phyloP scores from a whole-genome alignment of 2,888 invertebrate species.

The Tachina fera region DNA sequence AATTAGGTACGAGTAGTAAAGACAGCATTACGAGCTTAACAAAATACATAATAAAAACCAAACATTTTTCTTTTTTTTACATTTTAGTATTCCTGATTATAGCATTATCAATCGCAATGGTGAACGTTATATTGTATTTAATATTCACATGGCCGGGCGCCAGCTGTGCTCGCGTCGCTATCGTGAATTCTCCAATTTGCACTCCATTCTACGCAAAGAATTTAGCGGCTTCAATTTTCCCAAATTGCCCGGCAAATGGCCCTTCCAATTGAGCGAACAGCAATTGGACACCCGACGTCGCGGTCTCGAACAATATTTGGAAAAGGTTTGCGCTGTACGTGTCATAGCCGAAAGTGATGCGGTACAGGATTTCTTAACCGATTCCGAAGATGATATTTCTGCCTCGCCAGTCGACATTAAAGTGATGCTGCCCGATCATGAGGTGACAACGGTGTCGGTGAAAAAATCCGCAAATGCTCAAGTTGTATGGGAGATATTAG shows the following conservation, averaged over 20 bases:
- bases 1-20: conserved; percentile 84
- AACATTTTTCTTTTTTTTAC: background rate
- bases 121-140: conserved; percentile 96
- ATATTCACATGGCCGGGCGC: conserved; percentile 99
- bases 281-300: conserved; percentile 97
- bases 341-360: conserved; percentile 99
- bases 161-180: conserved; percentile 98
- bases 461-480: conserved; percentile 94
- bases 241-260: conserved; percentile 99
- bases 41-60: background rate
- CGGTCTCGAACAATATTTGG: conserved; percentile 98
- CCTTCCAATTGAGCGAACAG: conserved; percentile 97
- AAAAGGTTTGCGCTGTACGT: conserved; percentile 98
- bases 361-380: conserved; percentile 98
- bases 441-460: conserved; percentile 93
- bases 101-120: conserved; percentile 93
- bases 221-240: conserved; percentile 98
- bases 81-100: conserved; percentile 94
- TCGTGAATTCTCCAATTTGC: conserved; percentile 96
- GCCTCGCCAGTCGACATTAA: conserved; percentile 91
- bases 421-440: conserved; percentile 93
- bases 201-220: conserved; percentile 94
- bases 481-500: conserved; percentile 94
- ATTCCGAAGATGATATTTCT: conserved; percentile 92
- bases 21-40: background rate